phyloP scores from a whole-genome alignment of 2,888 invertebrate genomes.

The Drosophila bunnanda region DNA sequence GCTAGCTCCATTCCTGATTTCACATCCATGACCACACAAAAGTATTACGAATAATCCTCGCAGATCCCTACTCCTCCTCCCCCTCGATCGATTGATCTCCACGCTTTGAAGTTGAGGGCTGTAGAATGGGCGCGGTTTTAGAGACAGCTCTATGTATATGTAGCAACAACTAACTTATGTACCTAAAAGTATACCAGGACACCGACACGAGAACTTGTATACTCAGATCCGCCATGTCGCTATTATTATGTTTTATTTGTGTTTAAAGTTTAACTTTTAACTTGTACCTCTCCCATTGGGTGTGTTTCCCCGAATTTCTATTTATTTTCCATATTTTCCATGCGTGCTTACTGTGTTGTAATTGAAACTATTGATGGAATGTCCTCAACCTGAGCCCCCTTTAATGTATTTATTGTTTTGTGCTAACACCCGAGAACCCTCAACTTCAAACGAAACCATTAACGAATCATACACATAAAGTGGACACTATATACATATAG shows the following conservation, averaged over 20 bases:
- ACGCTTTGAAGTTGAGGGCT: conserved; percentile 60
- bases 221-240: conserved; percentile 22
- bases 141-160: conserved; percentile 16
- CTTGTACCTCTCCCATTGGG: conserved; percentile 10
- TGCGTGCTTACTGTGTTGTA: conserved; percentile 34
- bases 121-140: conserved; percentile 13
- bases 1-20: conserved; percentile 27
- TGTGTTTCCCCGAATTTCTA: conserved; percentile 13
- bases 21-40: conserved; percentile 19
- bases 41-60: conserved; percentile 62
- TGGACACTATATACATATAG: background rate
- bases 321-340: conserved; percentile 13
- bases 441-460: conserved; percentile 59
- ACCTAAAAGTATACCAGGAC: conserved; percentile 31
- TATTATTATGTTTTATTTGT: conserved; percentile 25
- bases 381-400: conserved; percentile 7
- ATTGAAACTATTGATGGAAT: conserved; percentile 25
- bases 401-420: conserved; percentile 26
- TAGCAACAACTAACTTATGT: conserved; percentile 43
- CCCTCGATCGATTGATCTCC: conserved; percentile 63
- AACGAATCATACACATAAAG: conserved; percentile 17
- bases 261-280: conserved; percentile 28
- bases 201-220: conserved; percentile 6
- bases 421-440: conserved; percentile 42
- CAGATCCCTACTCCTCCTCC: conserved; percentile 25